Evolutionary conservation across 92 coral and sea anemone genomes (phyloP).

Genomic region (Phymanthus crucifer): DNA sequence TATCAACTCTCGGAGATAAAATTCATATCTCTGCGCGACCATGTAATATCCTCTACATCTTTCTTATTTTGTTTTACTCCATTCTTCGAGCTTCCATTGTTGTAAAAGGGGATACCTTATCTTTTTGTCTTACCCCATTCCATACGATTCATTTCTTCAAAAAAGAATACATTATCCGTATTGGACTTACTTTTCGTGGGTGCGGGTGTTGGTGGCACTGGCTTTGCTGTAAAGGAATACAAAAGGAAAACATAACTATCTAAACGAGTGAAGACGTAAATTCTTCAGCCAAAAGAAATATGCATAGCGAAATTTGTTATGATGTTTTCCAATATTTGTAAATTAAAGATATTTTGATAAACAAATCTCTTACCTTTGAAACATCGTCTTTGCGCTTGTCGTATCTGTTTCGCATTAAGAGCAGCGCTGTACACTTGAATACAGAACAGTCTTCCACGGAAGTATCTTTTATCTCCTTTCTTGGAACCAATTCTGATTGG

Average conservation of each 20-base stretch:
- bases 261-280: not conserved
- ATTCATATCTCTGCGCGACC: too few species aligned
- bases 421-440: constrained; percentile 65
- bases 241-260: not conserved
- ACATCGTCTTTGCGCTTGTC: constrained; percentile 53
- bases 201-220: constrained; percentile 3
- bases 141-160: too few species aligned
- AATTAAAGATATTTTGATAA: not conserved
- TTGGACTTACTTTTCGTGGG: not conserved
- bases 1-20: too few species aligned
- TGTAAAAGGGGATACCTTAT: too few species aligned
- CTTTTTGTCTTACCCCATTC: too few species aligned
- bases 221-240: not conserved
- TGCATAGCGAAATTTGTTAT: not conserved
- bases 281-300: too few species aligned
- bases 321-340: not conserved
- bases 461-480: constrained; percentile 56
- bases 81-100: too few species aligned
- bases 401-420: constrained; percentile 50
- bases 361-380: constrained; percentile 39
- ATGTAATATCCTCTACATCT: too few species aligned
- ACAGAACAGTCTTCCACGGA: constrained; percentile 67
- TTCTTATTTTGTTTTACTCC: too few species aligned
- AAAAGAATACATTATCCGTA: not conserved
- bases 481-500: constrained; percentile 70